These are phyloP conservation scores for roundworm (Caenorhabditis elegans) DNA, from an alignment of 1,140 invertebrate species.

Conservation along the genomic window WBcel235 BX284605.5:7160501-7161000, in stretches of 20 bases:
- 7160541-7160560: neutral
- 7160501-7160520: neutral
- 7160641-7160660: neutral
- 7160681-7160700: neutral
- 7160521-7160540: neutral
- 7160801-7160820: neutral
- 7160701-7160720: neutral
- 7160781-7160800: conserved; percentile 4
- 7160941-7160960: too few species aligned
- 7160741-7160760: neutral
- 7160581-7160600: neutral
- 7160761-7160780: neutral
- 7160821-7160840: neutral
- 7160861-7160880: neutral
- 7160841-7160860: neutral
- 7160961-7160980: too few species aligned
- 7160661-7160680: neutral
- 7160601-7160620: neutral
- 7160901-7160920: neutral
- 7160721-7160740: neutral
- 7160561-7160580: neutral
- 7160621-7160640: neutral
- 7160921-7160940: neutral
- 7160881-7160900: neutral
- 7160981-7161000: too few species aligned